Evolutionary conservation across 2,113 vertebrate genomes (phyloP), one percentile per base, ranked within the genome.

Genomic region (Forbesichthys agassizii): DNA sequence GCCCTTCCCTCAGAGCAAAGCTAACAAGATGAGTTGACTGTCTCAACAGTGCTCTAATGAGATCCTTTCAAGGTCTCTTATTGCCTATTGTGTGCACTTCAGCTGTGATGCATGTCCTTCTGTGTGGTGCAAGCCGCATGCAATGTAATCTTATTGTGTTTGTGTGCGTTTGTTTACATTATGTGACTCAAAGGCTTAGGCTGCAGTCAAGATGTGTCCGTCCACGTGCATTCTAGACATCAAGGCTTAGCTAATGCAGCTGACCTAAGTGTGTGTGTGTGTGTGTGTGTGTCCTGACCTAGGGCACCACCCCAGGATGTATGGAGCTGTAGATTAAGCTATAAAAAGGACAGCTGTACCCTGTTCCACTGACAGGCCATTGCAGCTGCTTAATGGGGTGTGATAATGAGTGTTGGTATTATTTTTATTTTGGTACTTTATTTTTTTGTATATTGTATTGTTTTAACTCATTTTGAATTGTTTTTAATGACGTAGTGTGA

Each of bases 321-420:
- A 62, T 57, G 51, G 58, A 66, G 66, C 33, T 59, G 47, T 46
- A 82, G 77, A 85, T 85, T 70, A 81, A 58, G 74, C 77, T n/a
- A 42, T 47, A 62, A 63, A 47, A 3, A 33, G 70, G 69, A 74
- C 86, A 88, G 85, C 83, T 89, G 88, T 74, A 75, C 54, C 61
- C 73, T 73, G 65, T 53, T 77, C 63, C 70, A 64, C 33, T 65
- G 74, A 60, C 70, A 58, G 56, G 20, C 33, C 74, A 60, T 66
- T 60, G 66, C 60, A 66, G 46, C 65, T 10, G 72, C 82, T 88
- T 84, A 84, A 88, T 86, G 80, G 86, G 70, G 84, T 79, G 84
- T 75, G 71, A 77, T 81, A 77, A 82, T 80, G 71, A n/a, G n/a
- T n/a, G n/a, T n/a, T n/a, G n/a, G n/a, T n/a, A n/a, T n/a, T n/a